Evolutionary conservation across 2,113 vertebrate genomes (phyloP), one percentile per base, ranked within the genome.

Genomic region (Heterocephalus glaber): DNA sequence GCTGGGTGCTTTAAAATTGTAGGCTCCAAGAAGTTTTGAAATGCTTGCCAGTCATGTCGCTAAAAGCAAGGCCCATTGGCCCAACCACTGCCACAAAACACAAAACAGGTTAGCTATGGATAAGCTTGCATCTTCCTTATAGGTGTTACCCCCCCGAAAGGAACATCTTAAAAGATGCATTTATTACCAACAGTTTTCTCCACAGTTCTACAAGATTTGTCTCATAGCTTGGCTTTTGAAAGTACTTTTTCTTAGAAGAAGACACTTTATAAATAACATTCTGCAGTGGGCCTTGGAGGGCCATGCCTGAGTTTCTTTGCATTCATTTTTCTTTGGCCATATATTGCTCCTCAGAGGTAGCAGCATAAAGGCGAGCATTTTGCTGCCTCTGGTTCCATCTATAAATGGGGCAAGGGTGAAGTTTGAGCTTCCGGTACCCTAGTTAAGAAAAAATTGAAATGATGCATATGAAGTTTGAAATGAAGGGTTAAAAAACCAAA

Each of bases 321-420:
- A 0, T 20, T 35, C 35, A 28, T 44, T 80, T 86, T 97, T 72
- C 70, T 92, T 82, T 1, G 41, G 17, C 3, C 17, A 9, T 58
- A 52, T 87, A 60, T 72, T 63, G 0, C 79, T 85, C 56, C 74
- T 91, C 65, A 97, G 81, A 82, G 76, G 44, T 0, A 52, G 82
- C 30, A 41, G 0, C 60, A 83, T 5, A 76, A 60, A 35, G 38
- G 60, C 0, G 0, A 0, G 7, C 60, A 0, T 58, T 83, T 63
- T 89, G 82, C 77, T 33, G 16, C 60, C 84, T 41, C 13, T 33
- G 61, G 2, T 20, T 56, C 14, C 5, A 38, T 33, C 70, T 16
- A 28, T 0, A 1, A 68, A 35, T 24, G 65, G 52, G 28, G 16
- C 17, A 85, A 81, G 65, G 14, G 0, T 96, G 58, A 87, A 47